Base-by-base conservation (phyloP, 1,140 invertebrate genomes). In the Hydropsyche tenuis region DNA sequence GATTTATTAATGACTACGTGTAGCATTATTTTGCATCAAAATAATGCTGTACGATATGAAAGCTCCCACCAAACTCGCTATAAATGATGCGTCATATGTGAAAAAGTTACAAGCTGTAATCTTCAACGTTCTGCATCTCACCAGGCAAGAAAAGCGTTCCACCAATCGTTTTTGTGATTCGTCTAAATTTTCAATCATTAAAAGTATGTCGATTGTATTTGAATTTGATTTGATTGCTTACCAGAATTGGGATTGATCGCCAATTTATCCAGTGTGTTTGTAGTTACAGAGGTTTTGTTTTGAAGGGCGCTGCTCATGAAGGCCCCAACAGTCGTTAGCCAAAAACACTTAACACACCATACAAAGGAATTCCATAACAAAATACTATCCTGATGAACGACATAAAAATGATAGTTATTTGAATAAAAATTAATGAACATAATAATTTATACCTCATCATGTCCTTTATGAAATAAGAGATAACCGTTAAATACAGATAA, bases 41-140 rank as follows among this genome's bases (percentile, higher is more conserved):
- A 70, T 70, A 22, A 70, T 70, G 37, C 46, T 56, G 14, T 70
- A 70, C 1, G 68, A 70, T 16, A 70, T 70, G 18, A 70, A 70
- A 70, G 48, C 51, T 37, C 68, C 51, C 5, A 70, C n/a, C 12
- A 70, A 14, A 42, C 45, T 70, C 3, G 46, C 68, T 2, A 70
- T 56, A 56, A 70, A 70, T 16, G 48, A 56, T 16, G 68, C 68
- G 56, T 70, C 68, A 25, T 56, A 70, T 1, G 23, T 56, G 48
- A 56, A 70, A 43, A 56, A 70, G 25, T 70, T 70, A 22, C 68
- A 70, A n/a, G 68, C 68, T 3, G 68, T 70, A 37, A 70, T 70
- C 7, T 37, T 42, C 27, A 70, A 42, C 6, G 48, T 1, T 30
- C 68, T 20, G 16, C 48, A 70, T 16, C 48, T n/a, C 11, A 70